These are phyloP conservation scores for Ricordea florida DNA, from an alignment of 92 coral and sea anemone genomes.

Conservation along the genomic window DNA sequence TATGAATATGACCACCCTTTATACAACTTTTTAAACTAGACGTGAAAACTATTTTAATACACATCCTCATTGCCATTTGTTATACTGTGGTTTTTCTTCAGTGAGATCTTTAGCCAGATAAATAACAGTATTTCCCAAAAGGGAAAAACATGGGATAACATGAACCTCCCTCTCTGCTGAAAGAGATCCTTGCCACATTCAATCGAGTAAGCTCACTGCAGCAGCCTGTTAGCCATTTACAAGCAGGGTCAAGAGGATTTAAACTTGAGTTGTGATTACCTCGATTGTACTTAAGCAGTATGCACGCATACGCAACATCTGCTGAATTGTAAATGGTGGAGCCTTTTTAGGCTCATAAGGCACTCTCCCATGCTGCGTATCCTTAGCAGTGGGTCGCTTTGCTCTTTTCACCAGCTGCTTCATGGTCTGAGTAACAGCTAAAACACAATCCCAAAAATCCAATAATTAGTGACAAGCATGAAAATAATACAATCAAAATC, in stretches of 20 bases:
- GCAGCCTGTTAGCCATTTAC: not conserved
- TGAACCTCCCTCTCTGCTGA: not conserved
- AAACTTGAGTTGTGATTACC: constrained; percentile 2
- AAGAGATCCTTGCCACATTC: not conserved
- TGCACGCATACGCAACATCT: constrained; percentile 19
- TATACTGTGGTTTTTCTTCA: not conserved
- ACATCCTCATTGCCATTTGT: not conserved
- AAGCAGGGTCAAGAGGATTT: constrained; percentile 1
- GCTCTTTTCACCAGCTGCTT: constrained; percentile 45
- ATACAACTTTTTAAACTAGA: not conserved
- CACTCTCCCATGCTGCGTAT: constrained; percentile 18
- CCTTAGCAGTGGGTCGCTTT: constrained; percentile 29
- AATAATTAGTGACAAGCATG: not conserved
- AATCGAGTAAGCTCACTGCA: not conserved
- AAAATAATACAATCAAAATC: not conserved
- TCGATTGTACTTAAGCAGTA: constrained; percentile 34
- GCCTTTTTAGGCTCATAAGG: constrained; percentile 42
- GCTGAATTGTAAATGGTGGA: constrained; percentile 30
- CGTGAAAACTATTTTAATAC: not conserved
- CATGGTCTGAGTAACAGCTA: constrained; percentile 34
- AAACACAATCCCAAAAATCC: not conserved
- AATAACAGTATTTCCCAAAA: not conserved
- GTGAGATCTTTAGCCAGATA: not conserved
- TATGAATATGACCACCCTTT: not conserved
- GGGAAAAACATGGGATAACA: not conserved